Base-by-base conservation (phyloP, 2,113 vertebrate genomes). In the Centropus bengalensis region DNA sequence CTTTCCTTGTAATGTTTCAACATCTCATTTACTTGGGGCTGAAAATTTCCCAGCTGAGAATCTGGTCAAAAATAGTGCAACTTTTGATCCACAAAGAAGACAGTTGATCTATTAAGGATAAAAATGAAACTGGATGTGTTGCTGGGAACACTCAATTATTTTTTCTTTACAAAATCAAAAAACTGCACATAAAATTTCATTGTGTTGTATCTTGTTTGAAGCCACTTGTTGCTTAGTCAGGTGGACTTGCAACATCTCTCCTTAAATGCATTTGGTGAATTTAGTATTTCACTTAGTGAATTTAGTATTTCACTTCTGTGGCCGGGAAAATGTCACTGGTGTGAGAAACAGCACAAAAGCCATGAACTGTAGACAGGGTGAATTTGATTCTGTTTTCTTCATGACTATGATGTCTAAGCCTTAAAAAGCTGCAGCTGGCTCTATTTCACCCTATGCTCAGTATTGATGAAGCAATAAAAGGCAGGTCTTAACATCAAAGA, bases 401-500 rank as follows among this genome's bases (percentile, higher is more conserved):
- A 75, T 36, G 95, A 86, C 87, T 84, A 40, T 68, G 76, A 96
- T 88, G 73, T 80, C 74, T 59, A 30, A 62, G 59, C 67, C 64
- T 96, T 93, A 96, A 96, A 92, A 97, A 94, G 94, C 84, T 88
- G 67, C 88, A 89, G 30, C 44, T 81, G 47, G 28, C 30, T 89
- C 70, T 93, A 64, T 79, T 97, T 96, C 80, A 95, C 22, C 54
- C 38, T 91, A 17, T 60, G 38, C 47, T 95, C 40, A 24, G 13
- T 93, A 93, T 96, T 92, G 90, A 85, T 55, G 44, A 82, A 97
- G 92, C 69, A 94, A 93, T 95, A 86, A 96, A 95, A 89, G 28
- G 44, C 33, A 73, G 67, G 44, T 75, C 66, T 96, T 92, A 91
- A 56, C 76, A 88, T 54, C 54, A 82, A 94, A 91, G 74, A 94